These are phyloP conservation scores for Hippocampus guttulatus DNA, from an alignment of 2,113 vertebrate genomes.

Conservation along the genomic window DNA sequence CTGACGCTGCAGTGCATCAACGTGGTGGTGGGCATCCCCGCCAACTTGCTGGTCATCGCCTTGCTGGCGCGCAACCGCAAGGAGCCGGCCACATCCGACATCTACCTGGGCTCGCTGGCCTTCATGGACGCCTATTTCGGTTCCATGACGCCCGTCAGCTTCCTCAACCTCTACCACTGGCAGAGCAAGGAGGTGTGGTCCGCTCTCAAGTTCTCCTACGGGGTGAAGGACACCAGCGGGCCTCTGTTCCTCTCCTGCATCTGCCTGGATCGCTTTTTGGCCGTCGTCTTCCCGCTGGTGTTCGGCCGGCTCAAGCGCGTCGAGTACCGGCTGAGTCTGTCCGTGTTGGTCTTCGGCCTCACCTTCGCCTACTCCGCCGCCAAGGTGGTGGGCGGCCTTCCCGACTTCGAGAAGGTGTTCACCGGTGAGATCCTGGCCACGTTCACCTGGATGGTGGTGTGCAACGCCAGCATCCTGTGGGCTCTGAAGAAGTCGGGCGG, in stretches of 20 bases:
- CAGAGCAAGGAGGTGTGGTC: conserved; percentile 53
- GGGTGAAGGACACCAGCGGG: conserved; percentile 72
- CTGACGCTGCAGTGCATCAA: conserved; percentile 67
- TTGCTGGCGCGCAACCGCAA: conserved; percentile 62
- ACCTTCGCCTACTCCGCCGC: conserved; percentile 69
- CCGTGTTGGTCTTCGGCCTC: conserved; percentile 56
- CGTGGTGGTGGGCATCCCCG: conserved; percentile 67
- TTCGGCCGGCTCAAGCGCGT: conserved; percentile 63
- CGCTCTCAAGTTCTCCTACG: conserved; percentile 59
- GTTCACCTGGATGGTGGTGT: conserved; percentile 70
- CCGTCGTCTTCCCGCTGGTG: conserved; percentile 66
- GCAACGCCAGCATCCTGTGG: conserved; percentile 67
- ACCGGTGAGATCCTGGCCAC: conserved; percentile 62
- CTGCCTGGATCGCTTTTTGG: conserved; percentile 74
- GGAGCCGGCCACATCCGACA: conserved; percentile 69
- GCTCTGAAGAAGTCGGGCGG: conserved; percentile 64
- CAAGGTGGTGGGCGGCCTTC: conserved; percentile 61
- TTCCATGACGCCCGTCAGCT: conserved; percentile 54
- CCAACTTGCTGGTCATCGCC: conserved; percentile 67
- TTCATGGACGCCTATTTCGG: conserved; percentile 73
- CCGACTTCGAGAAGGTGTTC: conserved; percentile 72
- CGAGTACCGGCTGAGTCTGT: conserved; percentile 64
- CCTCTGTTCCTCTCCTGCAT: conserved; percentile 73
- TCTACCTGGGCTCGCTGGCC: conserved; percentile 70
- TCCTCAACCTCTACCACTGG: conserved; percentile 69